Evolutionary conservation across 2,113 vertebrate genomes (phyloP).

Genomic region (Rhinoptilus africanus): DNA sequence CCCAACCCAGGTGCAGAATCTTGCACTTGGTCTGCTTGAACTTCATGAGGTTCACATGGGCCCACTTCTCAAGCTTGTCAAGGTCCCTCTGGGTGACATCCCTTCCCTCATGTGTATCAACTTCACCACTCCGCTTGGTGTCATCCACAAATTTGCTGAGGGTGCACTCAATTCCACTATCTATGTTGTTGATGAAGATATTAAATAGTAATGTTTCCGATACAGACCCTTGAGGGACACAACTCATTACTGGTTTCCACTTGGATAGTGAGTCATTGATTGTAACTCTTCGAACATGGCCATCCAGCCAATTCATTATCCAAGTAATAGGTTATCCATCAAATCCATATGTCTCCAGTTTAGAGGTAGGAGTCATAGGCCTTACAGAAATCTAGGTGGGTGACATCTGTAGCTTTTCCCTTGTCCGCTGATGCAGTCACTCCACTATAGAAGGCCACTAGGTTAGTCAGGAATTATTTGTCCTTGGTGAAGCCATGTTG

Average conservation of each 20-base stretch:
- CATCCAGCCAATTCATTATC: neutral
- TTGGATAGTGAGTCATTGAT: neutral
- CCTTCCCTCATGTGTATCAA: neutral
- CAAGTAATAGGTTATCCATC: neutral
- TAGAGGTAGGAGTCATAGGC: neutral
- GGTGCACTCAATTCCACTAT: neutral
- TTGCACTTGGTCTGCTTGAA: neutral
- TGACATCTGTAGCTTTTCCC: neutral
- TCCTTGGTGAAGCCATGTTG: neutral
- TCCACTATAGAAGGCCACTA: neutral
- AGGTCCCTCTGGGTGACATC: neutral
- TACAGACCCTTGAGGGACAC: neutral
- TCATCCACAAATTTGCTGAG: neutral
- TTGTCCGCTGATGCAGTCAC: neutral
- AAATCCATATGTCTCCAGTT: neutral
- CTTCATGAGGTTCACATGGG: neutral
- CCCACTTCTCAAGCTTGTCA: neutral
- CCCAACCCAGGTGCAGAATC: neutral
- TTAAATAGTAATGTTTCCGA: neutral
- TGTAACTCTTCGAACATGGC: neutral
- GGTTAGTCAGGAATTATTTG: neutral
- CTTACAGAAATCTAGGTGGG: neutral
- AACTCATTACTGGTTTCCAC: neutral
- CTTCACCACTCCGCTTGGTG: neutral
- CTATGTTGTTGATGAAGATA: neutral